Evolutionary conservation across 2,113 vertebrate genomes (phyloP).

Genomic region (Malurus alboscapulatus): DNA sequence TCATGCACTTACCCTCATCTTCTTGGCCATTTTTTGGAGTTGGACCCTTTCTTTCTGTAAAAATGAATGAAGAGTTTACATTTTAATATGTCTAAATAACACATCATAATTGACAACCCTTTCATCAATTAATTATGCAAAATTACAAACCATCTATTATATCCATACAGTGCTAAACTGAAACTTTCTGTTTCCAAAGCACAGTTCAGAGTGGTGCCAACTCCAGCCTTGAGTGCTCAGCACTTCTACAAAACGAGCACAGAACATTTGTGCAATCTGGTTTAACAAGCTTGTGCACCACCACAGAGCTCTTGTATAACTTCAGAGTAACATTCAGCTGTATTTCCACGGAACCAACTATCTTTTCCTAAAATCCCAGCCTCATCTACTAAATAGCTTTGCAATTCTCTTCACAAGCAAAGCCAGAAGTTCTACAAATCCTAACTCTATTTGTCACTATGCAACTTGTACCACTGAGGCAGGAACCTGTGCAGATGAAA

Average conservation of each 20-base stretch:
- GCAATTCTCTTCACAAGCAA: not conserved
- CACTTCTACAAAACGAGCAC: not conserved
- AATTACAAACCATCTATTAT: not conserved
- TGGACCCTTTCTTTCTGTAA: slow-evolving; percentile 3
- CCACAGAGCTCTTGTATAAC: not conserved
- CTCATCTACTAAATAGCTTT: not conserved
- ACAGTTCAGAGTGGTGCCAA: not conserved
- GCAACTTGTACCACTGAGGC: not conserved
- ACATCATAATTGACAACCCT: not conserved
- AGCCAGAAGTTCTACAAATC: not conserved
- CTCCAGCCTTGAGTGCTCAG: not conserved
- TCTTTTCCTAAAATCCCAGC: not conserved
- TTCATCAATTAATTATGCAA: not conserved
- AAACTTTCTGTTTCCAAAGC: not conserved
- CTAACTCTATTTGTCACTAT: not conserved
- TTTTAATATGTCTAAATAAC: not conserved
- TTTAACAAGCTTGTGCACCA: not conserved
- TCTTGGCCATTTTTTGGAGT: not conserved
- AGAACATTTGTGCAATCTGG: not conserved
- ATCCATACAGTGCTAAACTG: not conserved
- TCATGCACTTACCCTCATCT: not conserved
- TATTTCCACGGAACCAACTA: not conserved
- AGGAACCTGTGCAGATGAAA: not conserved
- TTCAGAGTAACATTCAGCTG: not conserved
- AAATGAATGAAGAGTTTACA: not conserved